Evolutionary conservation across 2,888 invertebrate species (phyloP), one percentile per base, ranked within the genome.

Genomic region (Julus scanicus): DNA sequence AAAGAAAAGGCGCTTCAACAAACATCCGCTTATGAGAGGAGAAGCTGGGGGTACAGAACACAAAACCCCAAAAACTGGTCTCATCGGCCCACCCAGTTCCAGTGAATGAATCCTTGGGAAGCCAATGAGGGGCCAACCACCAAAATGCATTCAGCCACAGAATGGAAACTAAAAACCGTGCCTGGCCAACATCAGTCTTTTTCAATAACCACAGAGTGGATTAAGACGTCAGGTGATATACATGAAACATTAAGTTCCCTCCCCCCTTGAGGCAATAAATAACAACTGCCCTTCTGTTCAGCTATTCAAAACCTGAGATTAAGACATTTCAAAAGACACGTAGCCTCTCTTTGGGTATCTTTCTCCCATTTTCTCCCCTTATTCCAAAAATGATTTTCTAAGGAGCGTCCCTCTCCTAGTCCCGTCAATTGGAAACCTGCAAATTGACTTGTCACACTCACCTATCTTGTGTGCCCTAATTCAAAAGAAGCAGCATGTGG

Each of bases 401-500:
- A 17, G 84, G 84, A 39, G 40, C 15, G 40, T 71, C 71, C n/a
- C 71, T 71, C 29, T 20, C 11, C 29, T 3, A 71, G 71, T 29
- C 29, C 71, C 29, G 71, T 71, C 17, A 71, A 71, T 84, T 39
- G 9, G n/a, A 29, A 84, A 29, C 84, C 84, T 40, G 84, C 87
- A 87, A 87, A 87, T 87, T 87, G 87, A 87, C 87, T 87, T 71
- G 87, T 87, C 87, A 87, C 87, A 57, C 87, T 87, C 71, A 37
- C 84, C 84, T 48, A 44, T 84, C 84, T 48, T 44, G 17, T 20
- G 84, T 84, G 44, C 37, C 40, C 40, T n/a, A 84, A 84, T 48
- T 48, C 84, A 40, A 84, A 40, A 84, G 84, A 20, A 84, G 20
- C 84, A 84, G 48, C 40, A 40, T 44, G 84, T 17, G 48, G 84